A percentile compares a stretch with the other conserved stretches of the same genome.
Conservation (phyloP, 2,113 vertebrate species). For the Sander vitreus region DNA sequence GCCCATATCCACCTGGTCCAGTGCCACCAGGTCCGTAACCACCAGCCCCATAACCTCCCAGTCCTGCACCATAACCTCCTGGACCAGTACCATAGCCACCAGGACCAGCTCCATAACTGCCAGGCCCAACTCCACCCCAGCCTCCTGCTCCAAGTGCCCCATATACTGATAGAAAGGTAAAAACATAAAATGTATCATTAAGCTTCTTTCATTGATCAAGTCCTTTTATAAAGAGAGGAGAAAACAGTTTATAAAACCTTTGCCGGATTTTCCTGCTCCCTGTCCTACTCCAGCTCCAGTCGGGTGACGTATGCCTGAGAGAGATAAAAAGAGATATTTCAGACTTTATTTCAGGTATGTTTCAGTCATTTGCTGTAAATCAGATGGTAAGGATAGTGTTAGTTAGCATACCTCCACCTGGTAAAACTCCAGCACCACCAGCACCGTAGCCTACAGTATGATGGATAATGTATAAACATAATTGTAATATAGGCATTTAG, state of each 20-base stretch:
- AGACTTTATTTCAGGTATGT: not conserved
- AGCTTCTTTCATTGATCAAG: not conserved
- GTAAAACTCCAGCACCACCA: constrained; percentile 72
- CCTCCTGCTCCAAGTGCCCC: constrained; percentile 63
- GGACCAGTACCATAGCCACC: constrained; percentile 60
- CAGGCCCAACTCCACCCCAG: constrained; percentile 55
- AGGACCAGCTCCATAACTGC: constrained; percentile 51
- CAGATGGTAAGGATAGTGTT: not conserved
- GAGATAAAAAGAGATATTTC: not conserved
- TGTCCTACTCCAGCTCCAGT: constrained; percentile 78
- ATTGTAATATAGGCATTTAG: not conserved
- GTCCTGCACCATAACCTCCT: constrained; percentile 59
- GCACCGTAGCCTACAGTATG: constrained; percentile 74
- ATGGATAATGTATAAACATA: not conserved
- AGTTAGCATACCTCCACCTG: constrained; percentile 76
- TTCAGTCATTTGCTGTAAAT: not conserved
- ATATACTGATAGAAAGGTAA: constrained; percentile 67
- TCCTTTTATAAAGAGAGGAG: not conserved
- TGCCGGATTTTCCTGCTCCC: constrained; percentile 74
- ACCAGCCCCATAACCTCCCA: constrained; percentile 52
- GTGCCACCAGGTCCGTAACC: constrained; percentile 43
- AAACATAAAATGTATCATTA: not conserved
- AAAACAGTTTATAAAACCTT: constrained; percentile 65
- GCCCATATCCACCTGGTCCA: constrained; percentile 47
- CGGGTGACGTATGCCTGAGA: constrained; percentile 77